phyloP scores from a whole-genome alignment of 2,797 vertebrate genomes.

The Semotilus atromaculatus region DNA sequence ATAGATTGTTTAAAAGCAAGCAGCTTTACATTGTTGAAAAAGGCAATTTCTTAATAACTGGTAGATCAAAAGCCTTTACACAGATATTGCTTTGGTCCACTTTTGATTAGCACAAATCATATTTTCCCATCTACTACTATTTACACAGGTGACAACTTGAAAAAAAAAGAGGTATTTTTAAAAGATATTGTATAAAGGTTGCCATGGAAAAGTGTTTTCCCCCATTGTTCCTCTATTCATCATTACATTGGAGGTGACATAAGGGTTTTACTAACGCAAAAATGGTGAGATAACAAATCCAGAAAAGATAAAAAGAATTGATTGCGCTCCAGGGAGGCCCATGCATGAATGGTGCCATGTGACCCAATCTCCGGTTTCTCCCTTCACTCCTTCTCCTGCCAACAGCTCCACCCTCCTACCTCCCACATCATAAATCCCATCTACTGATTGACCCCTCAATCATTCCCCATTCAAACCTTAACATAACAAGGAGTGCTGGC shows the following conservation, averaged over 20 bases:
- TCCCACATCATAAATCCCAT: slow-evolving; percentile 78
- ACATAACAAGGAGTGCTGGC: slow-evolving; percentile 76
- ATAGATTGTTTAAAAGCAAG: no score
- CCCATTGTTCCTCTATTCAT: slow-evolving; percentile 67
- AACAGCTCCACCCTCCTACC: slow-evolving; percentile 55
- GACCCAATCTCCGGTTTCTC: slow-evolving; percentile 61
- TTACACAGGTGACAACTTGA: slow-evolving; percentile 6
- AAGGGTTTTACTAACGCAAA: slow-evolving; percentile 74
- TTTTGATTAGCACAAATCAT: slow-evolving; percentile 22
- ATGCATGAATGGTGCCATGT: slow-evolving; percentile 60
- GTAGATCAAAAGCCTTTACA: not conserved
- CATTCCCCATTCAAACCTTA: slow-evolving; percentile 73
- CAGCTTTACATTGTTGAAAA: no score
- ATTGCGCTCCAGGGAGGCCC: slow-evolving; percentile 66
- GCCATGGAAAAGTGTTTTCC: slow-evolving; percentile 41
- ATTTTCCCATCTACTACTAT: not conserved
- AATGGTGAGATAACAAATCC: slow-evolving; percentile 68
- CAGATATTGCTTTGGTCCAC: not conserved
- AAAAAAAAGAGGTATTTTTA: slow-evolving; percentile 58
- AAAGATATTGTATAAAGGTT: slow-evolving; percentile 60
- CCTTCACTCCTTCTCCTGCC: slow-evolving; percentile 58
- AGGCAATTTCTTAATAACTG: not conserved
- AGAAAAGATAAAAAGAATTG: slow-evolving; percentile 76
- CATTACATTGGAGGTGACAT: slow-evolving; percentile 69
- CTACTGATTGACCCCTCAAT: slow-evolving; percentile 77